Evolutionary conservation across 2,113 vertebrate genomes (phyloP).

Genomic region (Corythornis madagascariensis): DNA sequence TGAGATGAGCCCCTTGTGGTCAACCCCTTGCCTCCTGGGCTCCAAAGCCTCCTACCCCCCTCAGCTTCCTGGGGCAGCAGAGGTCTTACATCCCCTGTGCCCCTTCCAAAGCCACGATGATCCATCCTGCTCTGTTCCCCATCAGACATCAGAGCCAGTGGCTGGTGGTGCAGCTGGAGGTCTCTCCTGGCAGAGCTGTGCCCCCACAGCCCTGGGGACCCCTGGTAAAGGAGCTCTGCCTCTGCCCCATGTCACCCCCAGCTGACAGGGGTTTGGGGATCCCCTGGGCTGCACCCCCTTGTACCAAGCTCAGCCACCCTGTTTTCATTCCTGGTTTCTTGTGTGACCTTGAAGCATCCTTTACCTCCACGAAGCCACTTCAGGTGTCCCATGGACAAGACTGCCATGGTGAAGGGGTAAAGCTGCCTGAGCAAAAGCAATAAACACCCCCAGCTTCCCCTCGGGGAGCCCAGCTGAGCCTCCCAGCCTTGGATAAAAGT

Average conservation of each 20-base stretch:
- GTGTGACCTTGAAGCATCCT: neutral
- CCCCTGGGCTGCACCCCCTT: neutral
- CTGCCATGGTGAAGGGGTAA: neutral
- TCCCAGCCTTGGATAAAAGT: neutral
- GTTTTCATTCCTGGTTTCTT: neutral
- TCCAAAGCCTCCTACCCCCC: neutral
- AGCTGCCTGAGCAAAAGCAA: neutral
- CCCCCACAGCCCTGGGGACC: neutral
- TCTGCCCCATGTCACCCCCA: fast-evolving
- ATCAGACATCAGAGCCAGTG: fast-evolving
- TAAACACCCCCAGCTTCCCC: neutral
- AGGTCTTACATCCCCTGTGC: fast-evolving
- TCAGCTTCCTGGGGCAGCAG: neutral
- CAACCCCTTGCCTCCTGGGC: neutral
- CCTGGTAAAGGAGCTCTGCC: neutral
- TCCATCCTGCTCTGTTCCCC: fast-evolving
- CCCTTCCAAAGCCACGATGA: neutral
- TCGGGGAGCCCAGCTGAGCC: neutral
- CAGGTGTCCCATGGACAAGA: neutral
- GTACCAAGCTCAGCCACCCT: neutral
- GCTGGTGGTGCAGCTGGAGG: neutral
- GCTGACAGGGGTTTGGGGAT: fast-evolving
- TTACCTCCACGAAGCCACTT: neutral
- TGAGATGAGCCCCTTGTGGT: neutral
- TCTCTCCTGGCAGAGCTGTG: neutral